Evolutionary conservation across 2,888 invertebrate genomes (phyloP), one percentile per base, ranked within the genome.

Genomic region (Dione vanillae): DNA sequence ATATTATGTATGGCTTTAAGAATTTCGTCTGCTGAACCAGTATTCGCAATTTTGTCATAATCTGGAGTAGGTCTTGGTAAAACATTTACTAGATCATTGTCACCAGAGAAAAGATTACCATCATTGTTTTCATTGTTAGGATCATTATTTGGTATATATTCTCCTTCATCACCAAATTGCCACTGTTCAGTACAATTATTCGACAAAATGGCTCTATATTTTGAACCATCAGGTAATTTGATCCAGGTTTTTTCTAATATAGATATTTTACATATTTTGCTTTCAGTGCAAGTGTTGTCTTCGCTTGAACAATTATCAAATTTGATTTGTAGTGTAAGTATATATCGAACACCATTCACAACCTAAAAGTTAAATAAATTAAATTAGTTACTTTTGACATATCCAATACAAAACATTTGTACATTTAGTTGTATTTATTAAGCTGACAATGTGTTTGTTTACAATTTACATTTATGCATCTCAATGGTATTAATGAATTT

Each of bases 171-270:
- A 43, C 87, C 88, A 78, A 89, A 95, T 73, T 86, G 84, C 92
- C 94, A 94, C 64, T 93, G 88, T 61, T 88, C 85, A 1, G 95
- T 96, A 80, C 96, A 96, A 79, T 96, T 96, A 77, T 96, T 96
- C 35, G 94, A 88, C 61, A 95, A 83, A 69, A 96, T 91, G 14
- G 94, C 92, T 79, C 95, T 94, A 58, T 94, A 94, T 82, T 94
- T 95, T 61, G 93, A 93, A 43, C 95, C 95, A 83, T 93, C 91
- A 14, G 92, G 82, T 66, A 94, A 88, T 79, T 90, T 91, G 37
- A 95, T 81, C 96, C 96, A 96, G 0, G 95, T 95, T 79, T 95
- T 95, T 81, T 96, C 95, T 69, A 95, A 84, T 78, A 95, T 94
- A 20, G 94, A 92, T 73, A 96, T 84, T 76, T 94, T 94, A 82